These are phyloP conservation scores for Danaus chrysippus DNA, from an alignment of 2,888 invertebrate species.

Conservation along the genomic window DNA sequence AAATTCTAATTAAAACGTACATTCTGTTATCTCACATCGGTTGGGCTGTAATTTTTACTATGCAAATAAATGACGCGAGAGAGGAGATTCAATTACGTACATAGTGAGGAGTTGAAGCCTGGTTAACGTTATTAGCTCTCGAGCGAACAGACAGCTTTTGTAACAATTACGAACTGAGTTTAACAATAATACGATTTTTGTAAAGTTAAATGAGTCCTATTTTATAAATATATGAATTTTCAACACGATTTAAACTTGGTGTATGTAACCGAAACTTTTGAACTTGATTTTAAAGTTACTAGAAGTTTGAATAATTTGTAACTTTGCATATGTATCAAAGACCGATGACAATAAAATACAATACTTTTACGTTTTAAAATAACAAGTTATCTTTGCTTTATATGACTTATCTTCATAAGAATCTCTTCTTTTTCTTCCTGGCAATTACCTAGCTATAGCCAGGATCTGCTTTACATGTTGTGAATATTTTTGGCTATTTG, in stretches of 20 bases:
- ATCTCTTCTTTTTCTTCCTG: too few relatives aligned
- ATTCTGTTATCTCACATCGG: neutral
- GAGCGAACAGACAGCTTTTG: neutral
- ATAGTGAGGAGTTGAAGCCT: neutral
- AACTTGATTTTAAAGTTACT: too few relatives aligned
- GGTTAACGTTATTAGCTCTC: constrained; percentile 1
- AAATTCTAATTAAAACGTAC: neutral
- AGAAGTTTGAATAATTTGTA: too few relatives aligned
- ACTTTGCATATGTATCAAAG: too few relatives aligned
- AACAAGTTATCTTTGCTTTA: too few relatives aligned
- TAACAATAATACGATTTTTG: neutral
- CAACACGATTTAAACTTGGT: too few relatives aligned
- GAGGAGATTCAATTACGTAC: neutral
- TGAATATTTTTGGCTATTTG: too few relatives aligned
- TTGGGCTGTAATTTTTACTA: neutral
- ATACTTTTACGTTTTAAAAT: neutral
- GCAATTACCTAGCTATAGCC: too few relatives aligned
- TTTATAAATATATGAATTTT: constrained; percentile 9
- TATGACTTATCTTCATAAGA: too few relatives aligned
- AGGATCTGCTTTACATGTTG: too few relatives aligned
- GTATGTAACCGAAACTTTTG: too few relatives aligned
- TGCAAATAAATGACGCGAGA: neutral
- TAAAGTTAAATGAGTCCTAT: neutral
- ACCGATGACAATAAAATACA: too few relatives aligned
- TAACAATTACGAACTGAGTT: neutral